These are phyloP conservation scores for Nycticebus coucang DNA, from an alignment of 2,113 vertebrate species.

Conservation along the genomic window DNA sequence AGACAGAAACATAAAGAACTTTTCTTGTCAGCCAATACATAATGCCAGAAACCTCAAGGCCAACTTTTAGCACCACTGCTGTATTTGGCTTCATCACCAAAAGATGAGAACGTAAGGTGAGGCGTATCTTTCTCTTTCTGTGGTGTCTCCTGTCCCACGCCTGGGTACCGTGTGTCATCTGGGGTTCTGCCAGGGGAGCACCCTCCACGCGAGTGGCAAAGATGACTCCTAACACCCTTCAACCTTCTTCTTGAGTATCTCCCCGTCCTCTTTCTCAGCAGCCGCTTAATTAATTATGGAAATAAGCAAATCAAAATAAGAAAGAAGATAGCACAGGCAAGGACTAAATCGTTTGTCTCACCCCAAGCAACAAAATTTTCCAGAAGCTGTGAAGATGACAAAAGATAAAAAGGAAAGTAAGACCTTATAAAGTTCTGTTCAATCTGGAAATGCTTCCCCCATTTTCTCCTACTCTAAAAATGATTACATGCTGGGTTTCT, in stretches of 20 bases:
- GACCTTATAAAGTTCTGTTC: background rate
- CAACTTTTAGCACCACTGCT: background rate
- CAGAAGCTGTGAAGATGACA: background rate
- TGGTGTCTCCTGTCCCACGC: rapidly evolving
- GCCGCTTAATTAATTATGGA: background rate
- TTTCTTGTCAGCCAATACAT: background rate
- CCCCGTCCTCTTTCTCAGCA: background rate
- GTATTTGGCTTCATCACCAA: background rate
- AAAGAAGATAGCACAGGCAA: background rate
- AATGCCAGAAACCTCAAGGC: background rate
- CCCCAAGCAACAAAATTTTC: background rate
- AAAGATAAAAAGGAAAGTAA: background rate
- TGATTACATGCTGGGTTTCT: background rate
- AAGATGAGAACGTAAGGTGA: background rate
- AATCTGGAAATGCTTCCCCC: background rate
- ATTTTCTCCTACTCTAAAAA: slow-evolving; percentile 21
- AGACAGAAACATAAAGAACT: background rate
- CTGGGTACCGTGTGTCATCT: background rate
- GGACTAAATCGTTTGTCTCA: background rate
- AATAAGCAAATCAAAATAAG: slow-evolving; percentile 14
- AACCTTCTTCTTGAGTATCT: too few relatives aligned
- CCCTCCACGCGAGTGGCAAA: background rate
- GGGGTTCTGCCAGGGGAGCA: background rate
- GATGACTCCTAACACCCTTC: background rate
- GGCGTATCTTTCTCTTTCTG: background rate